Conservation (phyloP, 2,797 vertebrate species). For the Pangasius krempfi region DNA sequence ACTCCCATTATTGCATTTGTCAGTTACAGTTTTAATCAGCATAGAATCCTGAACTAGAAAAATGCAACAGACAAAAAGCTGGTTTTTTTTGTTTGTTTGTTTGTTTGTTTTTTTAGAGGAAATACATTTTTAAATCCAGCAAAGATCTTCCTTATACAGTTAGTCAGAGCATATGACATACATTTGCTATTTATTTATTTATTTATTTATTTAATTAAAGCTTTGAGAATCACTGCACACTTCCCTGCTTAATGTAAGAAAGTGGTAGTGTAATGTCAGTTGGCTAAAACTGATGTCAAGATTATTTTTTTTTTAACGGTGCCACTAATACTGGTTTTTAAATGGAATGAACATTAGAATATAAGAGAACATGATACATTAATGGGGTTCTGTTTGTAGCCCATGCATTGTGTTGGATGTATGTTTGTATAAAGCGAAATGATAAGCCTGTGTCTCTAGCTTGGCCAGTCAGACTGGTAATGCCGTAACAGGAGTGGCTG, state of each 20-base stretch:
- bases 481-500: conserved; percentile 65
- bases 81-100: too few species aligned
- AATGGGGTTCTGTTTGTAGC: conserved; percentile 40
- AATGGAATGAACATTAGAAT: conserved; percentile 9
- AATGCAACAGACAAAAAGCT: neutral
- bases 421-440: conserved; percentile 52
- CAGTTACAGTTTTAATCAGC: neutral
- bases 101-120: neutral
- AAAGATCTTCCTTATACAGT: neutral
- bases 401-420: conserved; percentile 48
- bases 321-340: neutral
- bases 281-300: neutral
- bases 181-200: conserved; percentile 65
- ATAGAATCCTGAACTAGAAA: neutral
- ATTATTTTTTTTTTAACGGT: neutral
- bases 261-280: neutral
- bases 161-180: conserved; percentile 16
- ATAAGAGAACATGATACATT: conserved; percentile 45
- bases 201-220: neutral
- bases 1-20: neutral
- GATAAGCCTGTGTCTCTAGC: conserved; percentile 72
- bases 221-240: conserved; percentile 58
- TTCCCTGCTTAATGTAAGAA: neutral
- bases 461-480: conserved; percentile 76
- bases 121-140: neutral